A percentile compares a stretch with the other conserved stretches of the same genome.
phyloP scores from a whole-genome alignment of 1,140 invertebrate genomes.

The Drosophila neocordata region DNA sequence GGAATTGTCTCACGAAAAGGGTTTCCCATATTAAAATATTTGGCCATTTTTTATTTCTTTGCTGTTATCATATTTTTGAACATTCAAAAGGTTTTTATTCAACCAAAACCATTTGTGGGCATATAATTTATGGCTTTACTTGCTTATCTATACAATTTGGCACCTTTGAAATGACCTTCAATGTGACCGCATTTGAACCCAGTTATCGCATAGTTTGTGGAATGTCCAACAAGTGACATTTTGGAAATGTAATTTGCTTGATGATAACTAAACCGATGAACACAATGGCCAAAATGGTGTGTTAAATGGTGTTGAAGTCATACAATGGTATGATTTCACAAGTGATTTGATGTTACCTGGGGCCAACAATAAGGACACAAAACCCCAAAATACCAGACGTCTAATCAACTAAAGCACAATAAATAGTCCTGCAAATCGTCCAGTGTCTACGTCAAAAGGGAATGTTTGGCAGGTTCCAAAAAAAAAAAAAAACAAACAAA shows the following conservation, averaged over 20 bases:
- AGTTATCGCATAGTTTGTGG: constrained; percentile 16
- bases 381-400: constrained; percentile 63
- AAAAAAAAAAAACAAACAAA: constrained; percentile 27
- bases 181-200: constrained; percentile 35
- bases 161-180: constrained; percentile 31
- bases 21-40: background rate
- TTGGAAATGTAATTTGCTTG: constrained; percentile 45
- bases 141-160: background rate
- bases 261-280: constrained; percentile 48
- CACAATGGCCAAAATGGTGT: constrained; percentile 41
- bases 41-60: background rate
- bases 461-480: constrained; percentile 55
- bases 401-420: constrained; percentile 77
- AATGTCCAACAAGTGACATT: constrained; percentile 58
- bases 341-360: constrained; percentile 70
- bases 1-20: background rate
- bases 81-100: background rate
- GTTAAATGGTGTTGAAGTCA: constrained; percentile 48
- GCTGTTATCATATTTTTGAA: background rate
- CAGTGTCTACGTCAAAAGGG: constrained; percentile 31
- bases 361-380: constrained; percentile 29
- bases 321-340: constrained; percentile 56
- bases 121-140: background rate
- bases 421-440: constrained; percentile 48
- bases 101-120: background rate